These are phyloP conservation scores for Scomber japonicus DNA, from an alignment of 2,113 vertebrate species.

Conservation along the genomic window DNA sequence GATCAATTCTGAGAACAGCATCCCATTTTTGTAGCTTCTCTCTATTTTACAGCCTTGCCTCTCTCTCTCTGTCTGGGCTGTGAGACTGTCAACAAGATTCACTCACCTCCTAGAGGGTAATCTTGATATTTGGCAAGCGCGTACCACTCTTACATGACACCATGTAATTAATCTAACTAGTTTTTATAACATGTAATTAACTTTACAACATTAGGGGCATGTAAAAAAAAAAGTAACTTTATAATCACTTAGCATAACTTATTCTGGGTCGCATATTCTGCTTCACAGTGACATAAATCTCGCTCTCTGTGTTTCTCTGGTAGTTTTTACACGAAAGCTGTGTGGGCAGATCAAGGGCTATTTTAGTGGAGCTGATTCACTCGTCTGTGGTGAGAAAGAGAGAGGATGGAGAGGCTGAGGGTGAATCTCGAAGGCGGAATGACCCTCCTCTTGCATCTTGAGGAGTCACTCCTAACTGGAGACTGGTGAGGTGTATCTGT, in stretches of 20 bases:
- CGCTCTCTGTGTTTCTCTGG: constrained; percentile 26
- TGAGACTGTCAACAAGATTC: constrained; percentile 58
- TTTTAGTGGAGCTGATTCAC: constrained; percentile 68
- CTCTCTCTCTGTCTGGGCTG: constrained; percentile 9
- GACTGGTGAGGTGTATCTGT: constrained; percentile 4
- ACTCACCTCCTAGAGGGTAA: constrained; percentile 34
- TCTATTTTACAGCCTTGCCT: constrained; percentile 25
- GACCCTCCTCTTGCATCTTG: constrained; percentile 40
- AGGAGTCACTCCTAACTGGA: constrained; percentile 36
- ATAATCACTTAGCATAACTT: constrained; percentile 41
- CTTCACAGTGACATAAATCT: constrained; percentile 55
- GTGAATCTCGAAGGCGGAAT: constrained; percentile 45
- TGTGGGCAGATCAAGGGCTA: constrained; percentile 70
- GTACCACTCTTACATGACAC: constrained; percentile 30
- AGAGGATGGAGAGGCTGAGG: constrained; percentile 12
- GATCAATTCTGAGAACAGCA: constrained; percentile 21
- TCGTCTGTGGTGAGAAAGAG: constrained; percentile 42
- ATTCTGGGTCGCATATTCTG: constrained; percentile 42
- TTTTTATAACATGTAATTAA: constrained; percentile 50
- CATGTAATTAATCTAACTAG: constrained; percentile 55
- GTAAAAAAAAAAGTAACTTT: constrained; percentile 61
- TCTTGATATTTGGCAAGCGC: constrained; percentile 49
- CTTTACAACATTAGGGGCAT: constrained; percentile 55
- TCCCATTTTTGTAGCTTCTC: constrained; percentile 17
- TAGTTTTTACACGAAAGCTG: constrained; percentile 49